Evolutionary conservation across 2,797 vertebrate species (phyloP).

Genomic region (Lagocephalus sceleratus): DNA sequence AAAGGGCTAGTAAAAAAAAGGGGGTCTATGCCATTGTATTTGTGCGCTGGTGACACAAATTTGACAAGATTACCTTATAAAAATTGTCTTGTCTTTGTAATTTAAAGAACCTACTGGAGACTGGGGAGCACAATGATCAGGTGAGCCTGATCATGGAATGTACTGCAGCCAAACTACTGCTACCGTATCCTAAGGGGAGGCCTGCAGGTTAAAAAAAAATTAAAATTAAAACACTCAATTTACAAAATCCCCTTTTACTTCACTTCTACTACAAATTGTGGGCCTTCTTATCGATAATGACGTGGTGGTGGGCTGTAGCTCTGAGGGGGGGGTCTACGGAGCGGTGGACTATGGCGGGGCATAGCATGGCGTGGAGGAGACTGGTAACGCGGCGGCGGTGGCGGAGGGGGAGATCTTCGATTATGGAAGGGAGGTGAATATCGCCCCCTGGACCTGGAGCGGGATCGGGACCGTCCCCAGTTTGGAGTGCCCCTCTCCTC

Average conservation of each 20-base stretch:
- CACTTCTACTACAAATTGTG: constrained; percentile 16
- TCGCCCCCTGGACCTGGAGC: constrained; percentile 87
- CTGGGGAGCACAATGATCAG: constrained; percentile 34
- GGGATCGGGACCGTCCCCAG: constrained; percentile 84
- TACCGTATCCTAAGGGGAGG: constrained; percentile 22
- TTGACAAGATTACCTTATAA: constrained; percentile 47
- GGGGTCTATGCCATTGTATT: constrained; percentile 1
- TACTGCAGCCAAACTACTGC: constrained; percentile 55
- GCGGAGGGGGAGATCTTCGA: constrained; percentile 83
- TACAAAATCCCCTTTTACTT: constrained; percentile 44
- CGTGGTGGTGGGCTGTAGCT: constrained; percentile 78
- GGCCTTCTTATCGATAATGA: constrained; percentile 73
- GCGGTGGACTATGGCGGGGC: constrained; percentile 77
- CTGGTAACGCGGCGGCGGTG: constrained; percentile 84
- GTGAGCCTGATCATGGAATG: constrained; percentile 70
- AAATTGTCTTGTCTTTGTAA: constrained; percentile 16
- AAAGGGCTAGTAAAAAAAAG: background rate
- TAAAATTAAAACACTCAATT: constrained; percentile 14
- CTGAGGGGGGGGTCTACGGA: constrained; percentile 66
- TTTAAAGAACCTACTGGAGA: too few species aligned
- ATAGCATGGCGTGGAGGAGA: constrained; percentile 83
- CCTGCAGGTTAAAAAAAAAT: constrained; percentile 26
- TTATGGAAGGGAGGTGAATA: constrained; percentile 88
- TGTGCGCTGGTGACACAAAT: constrained; percentile 3
- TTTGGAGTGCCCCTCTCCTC: constrained; percentile 83